These are phyloP conservation scores for Cyprinus carpio DNA, from an alignment of 2,113 vertebrate genomes.

Conservation along the genomic window DNA sequence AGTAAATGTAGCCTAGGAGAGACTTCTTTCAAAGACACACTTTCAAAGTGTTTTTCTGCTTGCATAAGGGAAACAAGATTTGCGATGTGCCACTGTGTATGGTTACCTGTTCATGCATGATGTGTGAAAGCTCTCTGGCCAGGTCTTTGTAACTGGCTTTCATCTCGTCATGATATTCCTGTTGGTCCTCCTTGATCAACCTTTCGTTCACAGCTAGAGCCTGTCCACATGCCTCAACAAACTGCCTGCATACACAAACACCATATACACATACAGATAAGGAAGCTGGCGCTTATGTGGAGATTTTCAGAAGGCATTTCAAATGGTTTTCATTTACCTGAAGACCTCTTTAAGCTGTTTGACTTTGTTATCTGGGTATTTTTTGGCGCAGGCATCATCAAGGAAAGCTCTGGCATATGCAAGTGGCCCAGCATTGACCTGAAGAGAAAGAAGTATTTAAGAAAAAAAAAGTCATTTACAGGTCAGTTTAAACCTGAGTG, in stretches of 20 bases:
- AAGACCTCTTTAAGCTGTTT: constrained; percentile 97
- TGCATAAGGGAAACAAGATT: too few relatives aligned
- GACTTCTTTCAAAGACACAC: too few relatives aligned
- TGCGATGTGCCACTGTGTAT: background rate
- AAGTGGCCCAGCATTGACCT: constrained; percentile 96
- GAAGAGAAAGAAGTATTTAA: constrained; percentile 7
- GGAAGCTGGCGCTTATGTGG: background rate
- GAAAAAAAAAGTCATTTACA: background rate
- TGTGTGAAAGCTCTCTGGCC: constrained; percentile 89
- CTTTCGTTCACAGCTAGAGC: constrained; percentile 88
- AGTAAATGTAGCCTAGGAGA: too few relatives aligned
- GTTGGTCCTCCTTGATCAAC: constrained; percentile 96
- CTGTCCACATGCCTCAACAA: constrained; percentile 94
- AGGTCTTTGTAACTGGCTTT: constrained; percentile 95
- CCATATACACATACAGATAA: background rate
- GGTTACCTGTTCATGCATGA: constrained; percentile 93
- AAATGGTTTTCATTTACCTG: constrained; percentile 75
- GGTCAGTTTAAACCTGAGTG: background rate
- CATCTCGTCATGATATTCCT: constrained; percentile 98
- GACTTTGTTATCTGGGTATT: constrained; percentile 96
- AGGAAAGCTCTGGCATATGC: constrained; percentile 96
- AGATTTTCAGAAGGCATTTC: too few relatives aligned
- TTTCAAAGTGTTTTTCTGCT: too few relatives aligned
- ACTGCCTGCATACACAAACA: constrained; percentile 79
- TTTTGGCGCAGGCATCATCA: constrained; percentile 90